A percentile compares a stretch with the other conserved stretches of the same genome.
Evolutionary conservation across 2,888 invertebrate genomes (phyloP).

Genomic region (Sinodicranocentrus sp.): DNA sequence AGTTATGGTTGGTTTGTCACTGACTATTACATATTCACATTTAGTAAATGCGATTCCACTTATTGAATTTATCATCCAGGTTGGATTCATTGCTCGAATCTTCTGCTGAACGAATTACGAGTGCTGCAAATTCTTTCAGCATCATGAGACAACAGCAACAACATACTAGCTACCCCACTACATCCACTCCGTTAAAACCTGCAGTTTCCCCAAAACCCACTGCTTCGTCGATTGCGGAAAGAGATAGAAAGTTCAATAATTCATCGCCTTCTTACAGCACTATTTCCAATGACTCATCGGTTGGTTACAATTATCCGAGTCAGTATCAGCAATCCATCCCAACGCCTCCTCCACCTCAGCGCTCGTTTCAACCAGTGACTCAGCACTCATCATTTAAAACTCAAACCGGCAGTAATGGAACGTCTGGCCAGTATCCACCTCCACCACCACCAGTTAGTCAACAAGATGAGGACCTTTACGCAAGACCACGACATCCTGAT

Average conservation of each 20-base stretch:
- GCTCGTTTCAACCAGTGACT: slow-evolving; percentile 64
- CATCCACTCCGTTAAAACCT: slow-evolving; percentile 73
- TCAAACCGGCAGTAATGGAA: slow-evolving; percentile 52
- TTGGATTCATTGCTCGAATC: slow-evolving; percentile 75
- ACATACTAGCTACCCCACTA: slow-evolving; percentile 44
- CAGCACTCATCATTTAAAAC: slow-evolving; percentile 62
- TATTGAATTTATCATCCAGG: slow-evolving; percentile 37
- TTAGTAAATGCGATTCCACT: too few relatives aligned
- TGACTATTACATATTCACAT: too few relatives aligned
- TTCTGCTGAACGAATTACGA: slow-evolving; percentile 75
- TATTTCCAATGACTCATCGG: slow-evolving; percentile 73
- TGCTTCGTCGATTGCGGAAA: slow-evolving; percentile 63
- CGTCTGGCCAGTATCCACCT: slow-evolving; percentile 35
- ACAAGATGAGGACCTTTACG: slow-evolving; percentile 73
- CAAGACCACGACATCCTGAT: slow-evolving; percentile 73
- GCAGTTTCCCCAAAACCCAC: slow-evolving; percentile 75
- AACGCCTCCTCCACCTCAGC: slow-evolving; percentile 69
- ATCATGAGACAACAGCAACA: slow-evolving; percentile 74
- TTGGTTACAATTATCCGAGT: slow-evolving; percentile 69
- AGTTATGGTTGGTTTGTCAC: too few relatives aligned
- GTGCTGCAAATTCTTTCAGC: slow-evolving; percentile 74
- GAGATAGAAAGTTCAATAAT: slow-evolving; percentile 74
- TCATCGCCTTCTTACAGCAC: slow-evolving; percentile 75
- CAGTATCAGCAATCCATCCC: slow-evolving; percentile 65
- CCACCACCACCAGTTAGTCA: slow-evolving; percentile 35